Evolutionary conservation across 2,888 invertebrate species (phyloP), one percentile per base, ranked within the genome.

Genomic region (Morpho helenor): DNA sequence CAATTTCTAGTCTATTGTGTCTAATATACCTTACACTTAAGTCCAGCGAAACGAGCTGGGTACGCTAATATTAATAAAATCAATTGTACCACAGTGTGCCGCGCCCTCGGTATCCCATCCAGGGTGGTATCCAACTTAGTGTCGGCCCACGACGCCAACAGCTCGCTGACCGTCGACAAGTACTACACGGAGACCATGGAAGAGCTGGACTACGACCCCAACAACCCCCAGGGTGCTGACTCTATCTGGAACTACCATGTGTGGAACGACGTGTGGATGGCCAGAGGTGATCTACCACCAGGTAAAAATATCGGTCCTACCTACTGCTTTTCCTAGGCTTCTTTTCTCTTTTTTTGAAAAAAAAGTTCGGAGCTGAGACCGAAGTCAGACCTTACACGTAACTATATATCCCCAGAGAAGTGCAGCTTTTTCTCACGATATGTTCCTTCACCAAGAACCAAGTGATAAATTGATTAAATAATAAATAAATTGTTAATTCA

Each of bases 251-350:
- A 96, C 80, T 97, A 95, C 77, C 96, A 97, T 72, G 96, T 96
- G 7, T 97, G 97, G 97, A 96, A 95, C 73, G 97, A 97, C 68
- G 95, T 94, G 0, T 97, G 95, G 94, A 96, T 96, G 96, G 92
- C 94, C 0, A 88, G 97, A 59, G 94, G 95, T 7, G 96, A 97
- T 77, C 91, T 95, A 40, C 94, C 94, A 0, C 89, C 92, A 65
- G 94, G 92, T 92, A 70, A 59, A 49, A 40, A 10, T 31, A 31
- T 2, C 31, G 5, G 31, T 31, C 31, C 5, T 5, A 31, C 31
- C 31, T 5, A 31, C 31, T 31, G 31, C 31, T 31, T 3, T 3
- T 3, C 31, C 31, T 31, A 31, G 31, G 16, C 5, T 31, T 31
- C 31, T 5, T 5, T 5, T 31, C 31, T 46, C 40, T 10, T 5